These are phyloP conservation scores for Mythimna lalbum DNA, from an alignment of 2,888 invertebrate genomes.

Conservation along the genomic window DNA sequence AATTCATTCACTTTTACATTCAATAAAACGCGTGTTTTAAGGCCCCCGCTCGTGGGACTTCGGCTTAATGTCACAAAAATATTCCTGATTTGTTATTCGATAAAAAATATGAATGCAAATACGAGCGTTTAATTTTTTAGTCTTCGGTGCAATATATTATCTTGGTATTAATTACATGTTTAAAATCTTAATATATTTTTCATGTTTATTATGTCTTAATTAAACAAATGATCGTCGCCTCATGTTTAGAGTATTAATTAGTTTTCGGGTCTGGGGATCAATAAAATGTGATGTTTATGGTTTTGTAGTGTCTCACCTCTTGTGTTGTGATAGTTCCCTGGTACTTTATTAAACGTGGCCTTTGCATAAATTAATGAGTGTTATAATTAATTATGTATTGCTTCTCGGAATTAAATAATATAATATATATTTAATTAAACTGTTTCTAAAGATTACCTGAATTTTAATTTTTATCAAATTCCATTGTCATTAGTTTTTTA, in stretches of 20 bases:
- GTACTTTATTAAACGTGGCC: constrained; percentile 5
- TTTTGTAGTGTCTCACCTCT: constrained; percentile 12
- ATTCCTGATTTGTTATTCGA: constrained; percentile 29
- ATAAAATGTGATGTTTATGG: constrained; percentile 22
- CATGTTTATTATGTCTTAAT: constrained; percentile 41
- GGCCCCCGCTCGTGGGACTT: constrained; percentile 8
- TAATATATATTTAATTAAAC: no score
- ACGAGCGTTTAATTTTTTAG: constrained; percentile 24
- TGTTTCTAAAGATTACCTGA: background rate
- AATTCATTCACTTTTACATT: constrained; percentile 55
- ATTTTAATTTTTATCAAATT: background rate
- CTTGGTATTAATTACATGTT: constrained; percentile 30
- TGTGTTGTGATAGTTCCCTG: constrained; percentile 17
- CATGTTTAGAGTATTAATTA: constrained; percentile 26
- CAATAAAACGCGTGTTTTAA: constrained; percentile 47
- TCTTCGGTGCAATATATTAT: constrained; percentile 25
- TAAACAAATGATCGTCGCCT: constrained; percentile 42
- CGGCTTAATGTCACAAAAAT: constrained; percentile 34
- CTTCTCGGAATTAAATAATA: background rate
- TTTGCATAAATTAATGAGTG: constrained; percentile 4
- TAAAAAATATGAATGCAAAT: constrained; percentile 39
- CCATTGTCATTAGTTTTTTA: background rate
- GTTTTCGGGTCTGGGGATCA: constrained; percentile 13
- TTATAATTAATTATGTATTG: background rate
- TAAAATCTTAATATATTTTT: constrained; percentile 22